Evolutionary conservation across 2,113 vertebrate genomes (phyloP).

Genomic region (Hippocampus barbouri): DNA sequence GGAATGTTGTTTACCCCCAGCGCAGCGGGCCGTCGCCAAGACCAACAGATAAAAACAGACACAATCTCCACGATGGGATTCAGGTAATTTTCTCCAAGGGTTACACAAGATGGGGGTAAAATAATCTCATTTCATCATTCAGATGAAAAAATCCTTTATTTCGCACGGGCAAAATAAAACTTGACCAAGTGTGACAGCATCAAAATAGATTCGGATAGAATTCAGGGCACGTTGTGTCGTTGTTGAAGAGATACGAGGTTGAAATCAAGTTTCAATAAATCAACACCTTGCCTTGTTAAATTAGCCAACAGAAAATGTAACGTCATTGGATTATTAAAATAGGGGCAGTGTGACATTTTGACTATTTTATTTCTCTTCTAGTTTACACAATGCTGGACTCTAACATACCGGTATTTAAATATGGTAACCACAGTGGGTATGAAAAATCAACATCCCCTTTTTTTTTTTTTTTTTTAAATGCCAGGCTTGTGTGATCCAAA

Average conservation of each 20-base stretch:
- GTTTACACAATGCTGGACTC: constrained; percentile 28
- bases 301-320: neutral
- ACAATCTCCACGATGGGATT: constrained; percentile 19
- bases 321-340: neutral
- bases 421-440: neutral
- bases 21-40: constrained; percentile 32
- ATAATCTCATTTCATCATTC: constrained; percentile 21
- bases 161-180: constrained; percentile 15
- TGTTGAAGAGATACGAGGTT: neutral
- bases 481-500: too few relatives aligned
- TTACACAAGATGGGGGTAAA: constrained; percentile 21
- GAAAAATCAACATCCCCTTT: too few relatives aligned
- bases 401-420: constrained; percentile 1
- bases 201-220: constrained; percentile 12
- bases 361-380: constrained; percentile 11
- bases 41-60: constrained; percentile 36
- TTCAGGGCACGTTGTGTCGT: neutral
- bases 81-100: constrained; percentile 24
- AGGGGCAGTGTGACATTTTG: constrained; percentile 1
- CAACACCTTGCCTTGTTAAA: neutral
- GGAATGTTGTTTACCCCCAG: constrained; percentile 65
- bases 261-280: neutral
- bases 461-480: too few relatives aligned
- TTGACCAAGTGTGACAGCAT: constrained; percentile 18
- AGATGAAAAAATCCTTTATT: constrained; percentile 18